phyloP scores from a whole-genome alignment of 2,888 invertebrate genomes.

The Drosophila silvestris region DNA sequence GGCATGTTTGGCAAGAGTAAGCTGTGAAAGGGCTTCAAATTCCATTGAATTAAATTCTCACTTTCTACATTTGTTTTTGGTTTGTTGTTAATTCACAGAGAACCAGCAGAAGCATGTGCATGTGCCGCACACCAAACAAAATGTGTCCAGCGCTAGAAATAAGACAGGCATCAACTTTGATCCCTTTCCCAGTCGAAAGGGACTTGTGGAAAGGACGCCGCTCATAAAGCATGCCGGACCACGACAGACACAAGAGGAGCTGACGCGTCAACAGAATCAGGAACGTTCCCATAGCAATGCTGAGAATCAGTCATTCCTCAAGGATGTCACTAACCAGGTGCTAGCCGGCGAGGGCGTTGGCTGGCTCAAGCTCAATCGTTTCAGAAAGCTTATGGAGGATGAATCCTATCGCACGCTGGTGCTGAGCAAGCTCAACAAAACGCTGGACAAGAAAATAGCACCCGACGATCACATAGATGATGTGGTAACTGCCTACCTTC shows the following conservation, averaged over 20 bases:
- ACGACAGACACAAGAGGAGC: conserved; percentile 88
- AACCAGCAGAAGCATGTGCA: conserved; percentile 77
- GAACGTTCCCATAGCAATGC: conserved; percentile 91
- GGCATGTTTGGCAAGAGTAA: conserved; percentile 93
- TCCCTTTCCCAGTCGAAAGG: conserved; percentile 92
- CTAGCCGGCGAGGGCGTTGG: conserved; percentile 89
- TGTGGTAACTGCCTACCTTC: conserved; percentile 90
- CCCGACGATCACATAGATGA: conserved; percentile 99
- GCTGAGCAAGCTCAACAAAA: conserved; percentile 96
- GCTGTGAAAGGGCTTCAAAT: conserved; percentile 41
- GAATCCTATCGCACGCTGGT: conserved; percentile 99
- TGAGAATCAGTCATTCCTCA: conserved; percentile 97
- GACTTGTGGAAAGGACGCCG: conserved; percentile 95
- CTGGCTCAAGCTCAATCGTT: conserved; percentile 96
- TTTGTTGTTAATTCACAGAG: conserved; percentile 47
- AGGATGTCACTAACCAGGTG: conserved; percentile 89
- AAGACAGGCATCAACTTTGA: conserved; percentile 88
- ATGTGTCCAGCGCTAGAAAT: conserved; percentile 30
- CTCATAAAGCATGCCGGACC: conserved; percentile 93
- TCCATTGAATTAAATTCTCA: not conserved
- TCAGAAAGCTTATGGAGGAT: conserved; percentile 99
- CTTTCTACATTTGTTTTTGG: not conserved
- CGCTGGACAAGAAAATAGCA: conserved; percentile 95
- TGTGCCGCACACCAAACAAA: conserved; percentile 59
- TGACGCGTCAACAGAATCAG: conserved; percentile 89